These are phyloP conservation scores for Capitulum mitella DNA, from an alignment of 2,888 invertebrate species.

Conservation along the genomic window DNA sequence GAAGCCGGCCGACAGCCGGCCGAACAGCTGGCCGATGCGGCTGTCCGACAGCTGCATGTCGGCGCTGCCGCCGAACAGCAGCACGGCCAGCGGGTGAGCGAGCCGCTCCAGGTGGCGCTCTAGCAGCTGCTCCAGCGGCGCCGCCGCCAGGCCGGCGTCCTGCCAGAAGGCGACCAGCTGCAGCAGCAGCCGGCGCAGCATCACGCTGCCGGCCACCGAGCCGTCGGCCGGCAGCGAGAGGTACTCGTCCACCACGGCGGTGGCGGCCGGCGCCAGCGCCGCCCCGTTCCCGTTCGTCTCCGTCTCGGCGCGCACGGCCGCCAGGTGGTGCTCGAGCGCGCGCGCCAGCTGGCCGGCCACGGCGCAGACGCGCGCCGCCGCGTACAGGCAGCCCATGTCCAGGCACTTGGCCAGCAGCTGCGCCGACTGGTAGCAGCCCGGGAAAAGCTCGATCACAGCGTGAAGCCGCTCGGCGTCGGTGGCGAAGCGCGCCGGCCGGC, in stretches of 20 bases:
- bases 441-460: not conserved
- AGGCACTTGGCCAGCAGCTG: conserved; percentile 18
- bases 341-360: not conserved
- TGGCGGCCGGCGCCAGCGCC: not conserved
- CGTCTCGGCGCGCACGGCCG: not conserved
- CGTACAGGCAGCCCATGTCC: conserved; percentile 4
- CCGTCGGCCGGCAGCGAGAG: conserved; percentile 1
- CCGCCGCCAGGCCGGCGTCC: not conserved
- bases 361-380: conserved; percentile 6
- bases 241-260: not conserved
- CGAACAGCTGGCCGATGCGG: not conserved
- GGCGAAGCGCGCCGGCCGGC: not conserved
- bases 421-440: not conserved
- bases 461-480: conserved; percentile 1
- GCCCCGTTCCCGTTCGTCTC: not conserved
- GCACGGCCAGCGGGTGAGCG: conserved; percentile 13
- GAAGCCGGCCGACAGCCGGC: not conserved
- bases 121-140: conserved; percentile 17
- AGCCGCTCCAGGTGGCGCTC: conserved; percentile 11
- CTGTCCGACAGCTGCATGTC: conserved; percentile 16
- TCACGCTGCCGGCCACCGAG: not conserved
- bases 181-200: not conserved
- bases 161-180: conserved; percentile 4
- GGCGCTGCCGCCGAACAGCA: conserved; percentile 21
- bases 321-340: conserved; percentile 9